These are phyloP conservation scores for Amblyopsis hoosieri DNA, from an alignment of 2,797 vertebrate species.

Conservation along the genomic window DNA sequence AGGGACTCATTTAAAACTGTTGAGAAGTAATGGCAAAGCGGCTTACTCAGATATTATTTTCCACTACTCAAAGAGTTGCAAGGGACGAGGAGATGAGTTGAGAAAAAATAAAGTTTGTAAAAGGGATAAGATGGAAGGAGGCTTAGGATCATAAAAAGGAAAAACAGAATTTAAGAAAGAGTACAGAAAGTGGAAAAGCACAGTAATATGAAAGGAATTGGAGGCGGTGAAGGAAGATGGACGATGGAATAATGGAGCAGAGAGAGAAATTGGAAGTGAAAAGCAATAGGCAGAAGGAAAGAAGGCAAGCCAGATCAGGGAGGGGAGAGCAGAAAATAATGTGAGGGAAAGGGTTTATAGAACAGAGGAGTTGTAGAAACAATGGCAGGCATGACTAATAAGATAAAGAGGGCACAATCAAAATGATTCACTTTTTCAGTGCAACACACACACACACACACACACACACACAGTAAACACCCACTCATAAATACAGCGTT, in stretches of 20 bases:
- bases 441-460: neutral
- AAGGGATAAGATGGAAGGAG: too few species aligned
- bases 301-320: neutral
- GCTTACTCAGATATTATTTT: constrained; percentile 33
- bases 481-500: neutral
- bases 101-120: neutral
- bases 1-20: constrained; percentile 1
- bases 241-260: neutral
- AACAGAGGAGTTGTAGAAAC: constrained; percentile 18
- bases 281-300: neutral
- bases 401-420: constrained; percentile 31
- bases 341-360: neutral
- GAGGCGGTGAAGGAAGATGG: neutral
- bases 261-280: neutral
- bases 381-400: constrained; percentile 58
- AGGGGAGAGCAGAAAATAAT: neutral
- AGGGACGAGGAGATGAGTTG: constrained; percentile 2
- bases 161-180: neutral
- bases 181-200: neutral
- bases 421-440: constrained; percentile 10
- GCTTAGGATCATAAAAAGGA: neutral
- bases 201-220: neutral
- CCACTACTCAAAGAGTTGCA: constrained; percentile 10
- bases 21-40: constrained; percentile 9
- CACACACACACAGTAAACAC: constrained; percentile 1